Conservation (phyloP, 2,888 invertebrate genomes). For the Apotomis turbidana region DNA sequence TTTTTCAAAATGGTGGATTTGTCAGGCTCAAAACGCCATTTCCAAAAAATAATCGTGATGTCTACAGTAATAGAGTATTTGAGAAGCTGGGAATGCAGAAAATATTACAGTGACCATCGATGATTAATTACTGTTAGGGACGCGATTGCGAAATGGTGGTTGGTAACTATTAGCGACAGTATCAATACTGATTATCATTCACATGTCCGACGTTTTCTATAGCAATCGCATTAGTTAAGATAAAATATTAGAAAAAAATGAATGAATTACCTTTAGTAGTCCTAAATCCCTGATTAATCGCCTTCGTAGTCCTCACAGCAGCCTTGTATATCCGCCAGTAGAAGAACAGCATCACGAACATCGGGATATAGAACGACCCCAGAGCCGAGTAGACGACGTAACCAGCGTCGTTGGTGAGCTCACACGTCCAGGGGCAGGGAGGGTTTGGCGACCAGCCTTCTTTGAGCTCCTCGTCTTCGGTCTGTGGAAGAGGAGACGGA, state of each 20-base stretch:
- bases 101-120: too few relatives aligned
- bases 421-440: constrained; percentile 93
- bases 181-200: too few relatives aligned
- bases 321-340: constrained; percentile 98
- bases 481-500: constrained; percentile 51
- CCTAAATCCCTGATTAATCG: constrained; percentile 95
- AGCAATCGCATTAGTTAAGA: too few relatives aligned
- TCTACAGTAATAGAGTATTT: too few relatives aligned
- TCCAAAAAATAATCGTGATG: too few relatives aligned
- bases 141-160: too few relatives aligned
- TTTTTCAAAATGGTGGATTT: too few relatives aligned
- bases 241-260: neutral
- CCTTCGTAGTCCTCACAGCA: constrained; percentile 95
- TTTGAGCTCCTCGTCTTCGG: constrained; percentile 64
- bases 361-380: constrained; percentile 99
- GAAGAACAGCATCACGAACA: constrained; percentile 99
- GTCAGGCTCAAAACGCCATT: too few relatives aligned
- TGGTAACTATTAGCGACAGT: too few relatives aligned
- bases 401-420: constrained; percentile 96
- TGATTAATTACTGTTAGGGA: too few relatives aligned
- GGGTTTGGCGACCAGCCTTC: constrained; percentile 73
- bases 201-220: too few relatives aligned
- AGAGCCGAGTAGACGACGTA: constrained; percentile 98
- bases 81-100: too few relatives aligned
- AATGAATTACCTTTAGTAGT: constrained; percentile 88